Evolutionary conservation across 2,113 vertebrate genomes (phyloP), one percentile per base, ranked within the genome.

Genomic region (Syngnathus floridae): DNA sequence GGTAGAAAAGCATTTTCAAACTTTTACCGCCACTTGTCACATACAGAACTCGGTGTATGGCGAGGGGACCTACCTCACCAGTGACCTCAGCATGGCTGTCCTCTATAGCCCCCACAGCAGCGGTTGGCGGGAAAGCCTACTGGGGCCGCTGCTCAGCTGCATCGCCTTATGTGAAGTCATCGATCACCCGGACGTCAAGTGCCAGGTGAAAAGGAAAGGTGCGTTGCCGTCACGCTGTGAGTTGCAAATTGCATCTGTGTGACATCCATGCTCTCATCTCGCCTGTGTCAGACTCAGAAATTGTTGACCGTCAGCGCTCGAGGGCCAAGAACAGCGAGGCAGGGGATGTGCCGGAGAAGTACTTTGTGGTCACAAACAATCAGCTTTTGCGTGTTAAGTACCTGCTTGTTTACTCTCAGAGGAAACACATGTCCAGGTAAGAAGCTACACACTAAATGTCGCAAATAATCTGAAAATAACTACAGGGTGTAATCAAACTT

Each of bases 361-460:
- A 99, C 84, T 98, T 98, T 1, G 93, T 99, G 36, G 97, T 99
- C 78, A 99, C 95, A 79, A 99, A 98, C 78, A 97, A 99, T 74
- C 92, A 98, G 90, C 93, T 99, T 62, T 76, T 99, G 67, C 87
- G 96, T 69, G 94, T 99, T 73, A 97, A 94, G 81, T 98, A 97
- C 83, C 88, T 99, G 70, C 87, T 99, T 9, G 93, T 99, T 7
- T 99, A 99, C 86, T 94, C 96, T 2, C 93, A 95, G 86, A 94
- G 92, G 75, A 93, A 90, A 61, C 89, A 90, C 49, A 89, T 90
- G 74, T 82, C 85, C 77, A 93, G 94, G 97, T 98, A 77, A 90
- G 90, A 73, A 13, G 10, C 62, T 49, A 13, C 17, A 58, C 43
- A 8, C 37, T 1, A 21, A 3, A 9, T 22, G 9, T 55, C 5